A percentile compares a stretch with the other conserved stretches of the same genome.
These are phyloP conservation scores for Aptenodytes forsteri DNA, from an alignment of 2,113 vertebrate species.

Conservation along the genomic window DNA sequence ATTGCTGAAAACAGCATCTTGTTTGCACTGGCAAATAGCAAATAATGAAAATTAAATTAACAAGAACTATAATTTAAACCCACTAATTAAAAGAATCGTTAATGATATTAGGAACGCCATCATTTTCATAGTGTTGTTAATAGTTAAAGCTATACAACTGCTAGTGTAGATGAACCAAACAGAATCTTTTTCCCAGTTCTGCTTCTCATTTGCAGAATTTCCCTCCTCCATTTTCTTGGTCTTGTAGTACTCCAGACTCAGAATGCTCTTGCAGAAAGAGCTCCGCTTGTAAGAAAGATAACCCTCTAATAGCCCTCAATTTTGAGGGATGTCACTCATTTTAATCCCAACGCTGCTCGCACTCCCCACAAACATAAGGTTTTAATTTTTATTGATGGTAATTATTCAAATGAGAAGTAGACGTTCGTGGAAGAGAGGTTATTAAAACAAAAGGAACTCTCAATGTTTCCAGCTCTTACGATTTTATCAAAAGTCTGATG, in stretches of 20 bases:
- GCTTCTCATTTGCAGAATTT: not conserved
- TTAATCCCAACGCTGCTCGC: not conserved
- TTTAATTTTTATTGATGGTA: conserved; percentile 35
- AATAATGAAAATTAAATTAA: conserved; percentile 12
- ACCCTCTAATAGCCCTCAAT: not conserved
- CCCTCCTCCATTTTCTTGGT: not conserved
- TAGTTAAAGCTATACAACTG: not conserved
- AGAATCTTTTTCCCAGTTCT: not conserved
- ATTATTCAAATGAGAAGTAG: conserved; percentile 40
- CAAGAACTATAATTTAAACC: not conserved
- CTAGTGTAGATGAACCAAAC: not conserved
- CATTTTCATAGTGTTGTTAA: not conserved
- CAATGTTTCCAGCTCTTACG: not conserved
- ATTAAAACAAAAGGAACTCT: conserved; percentile 34
- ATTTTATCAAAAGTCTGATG: conserved; percentile 32
- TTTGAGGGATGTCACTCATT: conserved; percentile 44
- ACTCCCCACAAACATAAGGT: not conserved
- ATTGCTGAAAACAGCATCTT: not conserved
- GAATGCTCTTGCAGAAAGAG: not conserved
- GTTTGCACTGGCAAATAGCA: not conserved
- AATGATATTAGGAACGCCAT: not conserved
- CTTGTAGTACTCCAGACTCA: not conserved
- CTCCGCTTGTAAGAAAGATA: not conserved
- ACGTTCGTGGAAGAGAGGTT: conserved; percentile 32
- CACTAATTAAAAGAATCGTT: not conserved